A percentile compares a stretch with the other conserved stretches of the same genome.
Evolutionary conservation across 2,113 vertebrate species (phyloP).

Genomic region (Myrmophylax atrothorax): DNA sequence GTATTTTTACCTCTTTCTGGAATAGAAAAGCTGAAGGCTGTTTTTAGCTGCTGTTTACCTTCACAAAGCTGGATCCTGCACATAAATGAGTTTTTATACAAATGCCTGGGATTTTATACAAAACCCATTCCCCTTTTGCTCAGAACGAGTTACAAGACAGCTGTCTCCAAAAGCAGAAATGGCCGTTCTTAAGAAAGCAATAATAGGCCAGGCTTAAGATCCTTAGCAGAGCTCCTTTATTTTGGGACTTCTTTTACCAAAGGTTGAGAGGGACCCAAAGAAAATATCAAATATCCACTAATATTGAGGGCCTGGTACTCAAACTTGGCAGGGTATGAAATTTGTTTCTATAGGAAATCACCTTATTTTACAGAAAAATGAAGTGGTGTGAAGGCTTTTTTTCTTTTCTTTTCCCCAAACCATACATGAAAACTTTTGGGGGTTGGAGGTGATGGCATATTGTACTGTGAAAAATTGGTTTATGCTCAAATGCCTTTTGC

Average conservation of each 20-base stretch:
- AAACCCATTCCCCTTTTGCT: background rate
- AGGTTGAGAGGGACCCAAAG: background rate
- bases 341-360: slow-evolving; percentile 35
- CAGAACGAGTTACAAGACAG: background rate
- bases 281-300: slow-evolving; percentile 26
- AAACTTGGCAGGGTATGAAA: background rate
- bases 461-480: slow-evolving; percentile 17
- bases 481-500: background rate
- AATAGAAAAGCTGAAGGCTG: background rate
- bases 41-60: slow-evolving; percentile 10
- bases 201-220: slow-evolving; percentile 32
- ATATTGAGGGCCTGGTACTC: background rate
- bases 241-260: slow-evolving; percentile 18
- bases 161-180: slow-evolving; percentile 30
- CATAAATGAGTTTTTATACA: slow-evolving; percentile 29
- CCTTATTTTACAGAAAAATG: background rate
- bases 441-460: background rate
- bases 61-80: slow-evolving; percentile 28
- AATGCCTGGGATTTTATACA: slow-evolving; percentile 10
- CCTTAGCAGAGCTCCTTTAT: background rate
- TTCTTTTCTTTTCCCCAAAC: background rate
- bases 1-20: background rate
- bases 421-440: background rate
- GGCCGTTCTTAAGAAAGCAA: slow-evolving; percentile 27
- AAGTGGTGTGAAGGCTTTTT: background rate